Base-by-base conservation (phyloP, 1,140 invertebrate species). In the Drosophila pandora region DNA sequence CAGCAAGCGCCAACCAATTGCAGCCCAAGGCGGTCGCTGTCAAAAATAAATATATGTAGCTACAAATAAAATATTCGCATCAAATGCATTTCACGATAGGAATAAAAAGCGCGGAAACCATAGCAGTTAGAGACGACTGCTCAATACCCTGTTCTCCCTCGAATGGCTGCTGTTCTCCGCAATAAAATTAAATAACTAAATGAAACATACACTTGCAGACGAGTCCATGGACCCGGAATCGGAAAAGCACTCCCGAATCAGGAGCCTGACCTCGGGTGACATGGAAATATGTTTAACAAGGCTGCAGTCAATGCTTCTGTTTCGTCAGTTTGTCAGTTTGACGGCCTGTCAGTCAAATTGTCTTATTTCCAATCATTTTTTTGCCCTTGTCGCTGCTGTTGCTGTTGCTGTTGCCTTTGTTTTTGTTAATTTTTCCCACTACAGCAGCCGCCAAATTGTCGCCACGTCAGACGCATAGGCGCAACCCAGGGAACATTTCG, bases 401-500 rank as follows among this genome's bases (percentile, higher is more conserved):
- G 25, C 25, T 1, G 25, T 48, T 48, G 41, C 9, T 53, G 37
- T 53, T n/a, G 9, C 34, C 23, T 41, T 43, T 28, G 23, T 10
- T 56, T 13, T 47, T 47, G 43, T 28, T 25, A 48, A 68, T 68
- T 57, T 49, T 56, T 28, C 23, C 23, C 63, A 56, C 65, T 48
- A 68, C 67, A 69, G 54, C 52, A 69, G 67, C 72, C 61, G 71
- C 72, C 72, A 76, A 75, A 76, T 76, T 67, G 72, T 76, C 72
- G 72, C 61, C 72, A 23, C 34, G 49, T 60, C 69, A 54, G 13
- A 22, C 41, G 13, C 8, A 8, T 22, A 10, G 7, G 6, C 10
- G 28, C 12, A 48, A 41, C 72, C 61, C 71, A 74, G 21, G 0
- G 3, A 74, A 41, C 71, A 74, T 53, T 74, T 50, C 10, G 12